Evolutionary conservation across 2,113 vertebrate genomes (phyloP).

Genomic region (Crotophaga sulcirostris): DNA sequence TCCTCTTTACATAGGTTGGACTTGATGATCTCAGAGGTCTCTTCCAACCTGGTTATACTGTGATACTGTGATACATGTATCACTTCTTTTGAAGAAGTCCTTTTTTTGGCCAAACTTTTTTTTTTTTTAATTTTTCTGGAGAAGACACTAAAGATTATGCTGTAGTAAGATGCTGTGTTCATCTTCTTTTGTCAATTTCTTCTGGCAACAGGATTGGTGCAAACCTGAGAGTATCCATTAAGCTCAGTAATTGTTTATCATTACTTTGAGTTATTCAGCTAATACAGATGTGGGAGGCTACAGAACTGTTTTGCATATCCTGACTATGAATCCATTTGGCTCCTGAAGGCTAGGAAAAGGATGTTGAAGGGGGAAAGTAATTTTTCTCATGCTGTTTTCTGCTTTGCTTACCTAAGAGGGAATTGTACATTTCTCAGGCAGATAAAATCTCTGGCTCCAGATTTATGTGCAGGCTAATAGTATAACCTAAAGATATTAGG

Average conservation of each 20-base stretch:
- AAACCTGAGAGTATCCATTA: background rate
- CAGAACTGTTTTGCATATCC: background rate
- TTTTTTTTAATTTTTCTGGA: background rate
- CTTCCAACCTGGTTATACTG: no score
- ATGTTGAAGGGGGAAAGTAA: background rate
- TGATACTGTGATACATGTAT: no score
- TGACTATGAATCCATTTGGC: background rate
- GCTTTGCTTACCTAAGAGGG: background rate
- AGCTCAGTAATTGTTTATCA: background rate
- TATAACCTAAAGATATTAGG: background rate
- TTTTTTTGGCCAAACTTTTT: background rate
- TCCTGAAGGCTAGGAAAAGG: background rate
- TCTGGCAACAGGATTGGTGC: background rate
- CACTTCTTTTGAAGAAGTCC: background rate
- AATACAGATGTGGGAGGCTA: background rate
- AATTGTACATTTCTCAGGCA: background rate
- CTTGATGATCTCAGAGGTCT: no score
- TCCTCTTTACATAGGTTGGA: background rate
- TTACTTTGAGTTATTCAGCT: background rate
- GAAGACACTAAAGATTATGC: background rate
- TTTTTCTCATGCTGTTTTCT: background rate
- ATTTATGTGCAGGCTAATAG: background rate
- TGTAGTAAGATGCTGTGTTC: background rate
- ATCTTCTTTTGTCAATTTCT: background rate
- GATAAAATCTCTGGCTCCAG: background rate